A percentile compares a stretch with the other conserved stretches of the same genome.
These are phyloP conservation scores for Pyrgilauda ruficollis DNA, from an alignment of 2,113 vertebrate species.

Conservation along the genomic window DNA sequence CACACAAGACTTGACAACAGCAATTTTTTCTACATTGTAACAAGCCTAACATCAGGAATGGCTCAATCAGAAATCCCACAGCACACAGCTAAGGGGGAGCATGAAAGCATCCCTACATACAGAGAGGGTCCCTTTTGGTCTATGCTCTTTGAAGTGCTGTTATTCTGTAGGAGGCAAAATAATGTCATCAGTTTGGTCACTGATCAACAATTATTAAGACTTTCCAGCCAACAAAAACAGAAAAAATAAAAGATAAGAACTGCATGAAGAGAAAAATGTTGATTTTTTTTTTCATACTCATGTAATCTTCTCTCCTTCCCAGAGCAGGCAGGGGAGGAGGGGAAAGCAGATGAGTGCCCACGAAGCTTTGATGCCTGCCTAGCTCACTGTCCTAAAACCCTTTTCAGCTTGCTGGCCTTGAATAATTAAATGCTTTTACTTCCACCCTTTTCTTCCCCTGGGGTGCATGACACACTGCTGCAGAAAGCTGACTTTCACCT, in stretches of 20 bases:
- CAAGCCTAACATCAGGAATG: neutral
- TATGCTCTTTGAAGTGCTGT: neutral
- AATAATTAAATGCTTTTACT: slow-evolving; percentile 53
- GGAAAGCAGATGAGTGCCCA: neutral
- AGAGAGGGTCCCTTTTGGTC: neutral
- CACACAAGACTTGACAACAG: neutral
- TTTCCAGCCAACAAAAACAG: neutral
- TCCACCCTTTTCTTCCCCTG: neutral
- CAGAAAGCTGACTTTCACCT: neutral
- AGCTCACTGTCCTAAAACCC: slow-evolving; percentile 15
- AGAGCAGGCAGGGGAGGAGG: neutral
- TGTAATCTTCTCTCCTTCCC: neutral
- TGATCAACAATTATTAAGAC: neutral
- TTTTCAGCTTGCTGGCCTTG: slow-evolving; percentile 20
- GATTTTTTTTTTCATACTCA: neutral
- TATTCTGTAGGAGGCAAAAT: neutral
- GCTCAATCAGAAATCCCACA: neutral
- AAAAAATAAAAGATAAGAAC: neutral
- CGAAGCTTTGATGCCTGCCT: neutral
- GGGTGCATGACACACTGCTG: neutral
- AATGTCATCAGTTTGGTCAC: neutral
- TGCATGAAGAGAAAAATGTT: neutral
- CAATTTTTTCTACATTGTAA: neutral
- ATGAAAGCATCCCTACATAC: neutral
- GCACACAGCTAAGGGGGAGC: neutral